These are phyloP conservation scores for Melospiza georgiana DNA, from an alignment of 2,113 vertebrate species.

Conservation along the genomic window DNA sequence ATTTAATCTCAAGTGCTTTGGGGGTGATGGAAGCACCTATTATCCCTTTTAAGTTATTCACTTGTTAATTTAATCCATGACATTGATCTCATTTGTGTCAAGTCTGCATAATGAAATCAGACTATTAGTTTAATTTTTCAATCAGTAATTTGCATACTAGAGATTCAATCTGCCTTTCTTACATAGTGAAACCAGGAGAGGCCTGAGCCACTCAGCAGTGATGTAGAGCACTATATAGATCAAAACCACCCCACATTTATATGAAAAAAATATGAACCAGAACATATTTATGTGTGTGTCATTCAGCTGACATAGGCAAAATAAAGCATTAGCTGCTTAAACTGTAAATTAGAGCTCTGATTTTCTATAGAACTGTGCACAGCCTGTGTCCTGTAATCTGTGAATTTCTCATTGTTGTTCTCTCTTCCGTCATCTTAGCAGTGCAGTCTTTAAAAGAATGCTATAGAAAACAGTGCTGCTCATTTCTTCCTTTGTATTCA, in stretches of 20 bases:
- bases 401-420: neutral
- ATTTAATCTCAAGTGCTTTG: neutral
- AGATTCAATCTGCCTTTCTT: neutral
- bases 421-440: neutral
- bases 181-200: neutral
- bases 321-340: neutral
- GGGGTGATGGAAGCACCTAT: neutral
- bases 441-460: neutral
- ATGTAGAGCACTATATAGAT: neutral
- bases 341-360: neutral
- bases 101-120: conserved; percentile 19
- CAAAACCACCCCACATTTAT: neutral
- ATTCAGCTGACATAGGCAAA: neutral
- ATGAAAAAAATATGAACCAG: neutral
- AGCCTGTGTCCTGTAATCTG: neutral
- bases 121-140: conserved; percentile 33
- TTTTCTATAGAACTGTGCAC: neutral
- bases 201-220: neutral
- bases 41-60: conserved; percentile 43
- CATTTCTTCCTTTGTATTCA: neutral
- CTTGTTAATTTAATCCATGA: conserved; percentile 23
- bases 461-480: neutral
- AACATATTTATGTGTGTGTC: neutral
- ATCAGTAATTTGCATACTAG: neutral
- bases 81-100: conserved; percentile 27